A percentile compares a stretch with the other conserved stretches of the same genome.
phyloP scores from a whole-genome alignment of 2,113 vertebrate species.

The Cricetomys ansorgei region DNA sequence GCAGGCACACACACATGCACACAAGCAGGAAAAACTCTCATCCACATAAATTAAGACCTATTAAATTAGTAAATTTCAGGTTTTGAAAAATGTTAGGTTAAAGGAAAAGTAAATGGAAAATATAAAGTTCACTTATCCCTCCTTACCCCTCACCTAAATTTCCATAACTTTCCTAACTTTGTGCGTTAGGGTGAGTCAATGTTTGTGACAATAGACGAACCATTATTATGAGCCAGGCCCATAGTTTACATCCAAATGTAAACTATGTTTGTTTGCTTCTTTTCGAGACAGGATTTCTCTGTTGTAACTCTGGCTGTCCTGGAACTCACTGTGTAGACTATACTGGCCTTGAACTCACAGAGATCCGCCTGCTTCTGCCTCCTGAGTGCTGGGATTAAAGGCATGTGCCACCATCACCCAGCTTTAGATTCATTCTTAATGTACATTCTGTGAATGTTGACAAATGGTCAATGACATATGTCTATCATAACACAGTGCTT shows the following conservation, averaged over 20 bases:
- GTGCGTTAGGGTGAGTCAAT: too few species aligned
- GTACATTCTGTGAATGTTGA: background rate
- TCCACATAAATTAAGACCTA: background rate
- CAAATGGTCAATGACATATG: background rate
- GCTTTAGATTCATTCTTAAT: background rate
- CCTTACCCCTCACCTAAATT: too few species aligned
- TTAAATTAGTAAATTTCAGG: background rate
- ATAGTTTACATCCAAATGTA: background rate
- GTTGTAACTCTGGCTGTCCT: too few species aligned
- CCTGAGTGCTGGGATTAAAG: too few species aligned
- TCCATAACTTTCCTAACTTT: background rate
- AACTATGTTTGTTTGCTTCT: too few species aligned
- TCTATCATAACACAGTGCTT: background rate
- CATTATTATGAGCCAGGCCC: background rate
- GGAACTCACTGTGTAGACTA: too few species aligned
- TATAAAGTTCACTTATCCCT: background rate
- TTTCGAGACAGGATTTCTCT: too few species aligned
- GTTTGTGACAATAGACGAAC: background rate
- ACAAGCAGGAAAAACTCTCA: background rate
- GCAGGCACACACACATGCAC: background rate
- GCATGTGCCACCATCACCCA: too few species aligned
- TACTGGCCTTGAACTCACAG: too few species aligned
- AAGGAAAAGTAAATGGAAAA: background rate
- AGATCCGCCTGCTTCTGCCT: too few species aligned
- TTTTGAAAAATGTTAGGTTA: background rate